Evolutionary conservation across 2,888 invertebrate species (phyloP).

Genomic region (Alcis repandata): DNA sequence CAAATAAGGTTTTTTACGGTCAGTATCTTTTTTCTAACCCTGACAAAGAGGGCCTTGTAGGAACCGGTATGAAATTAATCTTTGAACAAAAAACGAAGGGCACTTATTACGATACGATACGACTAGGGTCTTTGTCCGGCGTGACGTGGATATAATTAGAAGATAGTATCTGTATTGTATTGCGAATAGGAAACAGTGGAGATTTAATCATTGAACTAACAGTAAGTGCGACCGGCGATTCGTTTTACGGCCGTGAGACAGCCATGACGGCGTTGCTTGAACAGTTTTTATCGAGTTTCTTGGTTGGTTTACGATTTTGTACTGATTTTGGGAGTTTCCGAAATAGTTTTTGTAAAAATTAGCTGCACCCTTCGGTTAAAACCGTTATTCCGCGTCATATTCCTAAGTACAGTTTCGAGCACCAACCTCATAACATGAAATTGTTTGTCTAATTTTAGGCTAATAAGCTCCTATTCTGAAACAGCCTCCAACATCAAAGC

Average conservation of each 20-base stretch:
- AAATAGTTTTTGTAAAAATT: not conserved
- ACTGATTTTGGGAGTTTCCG: not conserved
- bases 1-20: slow-evolving; percentile 36
- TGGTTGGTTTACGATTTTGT: slow-evolving; percentile 21
- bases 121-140: slow-evolving; percentile 54
- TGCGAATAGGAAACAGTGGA: slow-evolving; percentile 55
- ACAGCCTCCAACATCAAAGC: slow-evolving; percentile 25
- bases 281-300: slow-evolving; percentile 27
- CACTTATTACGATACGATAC: slow-evolving; percentile 39
- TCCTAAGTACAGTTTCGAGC: too few relatives aligned
- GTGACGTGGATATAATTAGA: slow-evolving; percentile 66
- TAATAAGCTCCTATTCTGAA: slow-evolving; percentile 6
- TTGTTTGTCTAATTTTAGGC: not conserved
- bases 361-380: not conserved
- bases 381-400: too few relatives aligned
- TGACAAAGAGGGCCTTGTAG: slow-evolving; percentile 57
- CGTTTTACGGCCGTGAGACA: slow-evolving; percentile 45
- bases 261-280: slow-evolving; percentile 26
- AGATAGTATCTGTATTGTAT: slow-evolving; percentile 59
- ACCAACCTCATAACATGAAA: too few relatives aligned
- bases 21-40: slow-evolving; percentile 37
- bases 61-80: slow-evolving; percentile 63
- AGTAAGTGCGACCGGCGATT: slow-evolving; percentile 49
- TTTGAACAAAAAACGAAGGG: slow-evolving; percentile 63
- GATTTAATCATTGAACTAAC: slow-evolving; percentile 54